Evolutionary conservation across 2,888 invertebrate species (phyloP).

Genomic region (Celastrina argiolus): DNA sequence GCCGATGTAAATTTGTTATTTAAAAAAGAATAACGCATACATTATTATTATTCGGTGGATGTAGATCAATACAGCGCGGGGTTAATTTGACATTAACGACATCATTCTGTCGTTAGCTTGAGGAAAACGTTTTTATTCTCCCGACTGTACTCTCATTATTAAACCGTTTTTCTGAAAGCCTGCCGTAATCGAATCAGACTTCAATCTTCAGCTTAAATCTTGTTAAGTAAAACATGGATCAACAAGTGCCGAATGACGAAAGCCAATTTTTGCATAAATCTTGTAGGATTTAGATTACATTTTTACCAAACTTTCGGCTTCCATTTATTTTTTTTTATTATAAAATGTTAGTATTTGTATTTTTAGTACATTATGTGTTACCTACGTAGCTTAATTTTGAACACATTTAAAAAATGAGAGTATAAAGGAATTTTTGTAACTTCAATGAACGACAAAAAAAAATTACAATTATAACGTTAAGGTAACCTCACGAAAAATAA

Average conservation of each 20-base stretch:
- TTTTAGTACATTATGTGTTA: too few species aligned
- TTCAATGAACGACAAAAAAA: too few species aligned
- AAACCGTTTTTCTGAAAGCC: conserved; percentile 20
- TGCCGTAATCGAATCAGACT: conserved; percentile 40
- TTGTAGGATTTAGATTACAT: neutral
- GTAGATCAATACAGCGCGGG: neutral
- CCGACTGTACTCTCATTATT: conserved; percentile 22
- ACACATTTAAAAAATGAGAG: too few species aligned
- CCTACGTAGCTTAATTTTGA: too few species aligned
- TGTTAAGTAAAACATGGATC: conserved; percentile 27
- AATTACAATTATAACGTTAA: too few species aligned
- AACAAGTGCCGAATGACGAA: conserved; percentile 34
- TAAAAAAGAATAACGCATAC: neutral
- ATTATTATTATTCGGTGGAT: neutral
- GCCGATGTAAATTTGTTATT: too few species aligned
- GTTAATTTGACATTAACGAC: conserved; percentile 9
- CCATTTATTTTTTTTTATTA: too few species aligned
- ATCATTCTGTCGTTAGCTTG: conserved; percentile 19
- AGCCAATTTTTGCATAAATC: neutral
- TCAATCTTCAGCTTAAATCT: conserved; percentile 39
- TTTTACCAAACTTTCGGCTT: too few species aligned
- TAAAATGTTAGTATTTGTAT: too few species aligned
- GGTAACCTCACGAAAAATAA: too few species aligned
- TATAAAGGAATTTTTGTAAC: too few species aligned
- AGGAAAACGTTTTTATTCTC: conserved; percentile 18